These are phyloP conservation scores for Lasioglossum oenotherae DNA, from an alignment of 2,888 invertebrate genomes.

Conservation along the genomic window DNA sequence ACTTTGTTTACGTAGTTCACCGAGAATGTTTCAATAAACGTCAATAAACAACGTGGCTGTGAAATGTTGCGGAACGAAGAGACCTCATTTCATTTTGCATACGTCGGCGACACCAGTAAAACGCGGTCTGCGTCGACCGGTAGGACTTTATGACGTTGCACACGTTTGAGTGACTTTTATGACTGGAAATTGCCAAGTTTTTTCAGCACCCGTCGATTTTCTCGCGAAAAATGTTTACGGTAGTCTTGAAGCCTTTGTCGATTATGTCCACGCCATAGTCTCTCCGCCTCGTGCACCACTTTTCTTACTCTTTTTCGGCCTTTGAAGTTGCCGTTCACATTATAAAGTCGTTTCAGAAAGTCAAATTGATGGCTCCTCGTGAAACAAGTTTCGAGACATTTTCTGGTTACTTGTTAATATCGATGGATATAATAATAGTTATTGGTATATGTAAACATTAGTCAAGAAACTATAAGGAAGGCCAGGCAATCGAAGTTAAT, in stretches of 20 bases:
- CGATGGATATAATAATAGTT: background rate
- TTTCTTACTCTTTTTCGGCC: background rate
- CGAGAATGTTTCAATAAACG: slow-evolving; percentile 1
- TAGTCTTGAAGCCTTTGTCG: background rate
- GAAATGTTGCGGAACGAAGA: slow-evolving; percentile 3
- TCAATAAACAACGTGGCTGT: background rate
- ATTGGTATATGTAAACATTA: background rate
- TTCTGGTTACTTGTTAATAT: background rate
- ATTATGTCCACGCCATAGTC: background rate
- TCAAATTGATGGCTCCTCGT: background rate
- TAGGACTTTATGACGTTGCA: slow-evolving; percentile 19
- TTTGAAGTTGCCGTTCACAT: background rate
- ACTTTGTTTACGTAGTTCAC: background rate
- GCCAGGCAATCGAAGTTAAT: too few relatives aligned
- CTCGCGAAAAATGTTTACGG: slow-evolving; percentile 19
- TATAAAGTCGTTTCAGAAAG: background rate
- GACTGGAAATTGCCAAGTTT: slow-evolving; percentile 26
- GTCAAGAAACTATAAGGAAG: too few relatives aligned
- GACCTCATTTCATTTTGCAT: slow-evolving; percentile 19
- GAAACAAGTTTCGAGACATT: background rate
- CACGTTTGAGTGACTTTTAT: slow-evolving; percentile 32
- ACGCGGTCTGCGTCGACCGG: slow-evolving; percentile 12
- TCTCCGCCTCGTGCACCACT: background rate
- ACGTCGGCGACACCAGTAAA: background rate
- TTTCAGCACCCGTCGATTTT: slow-evolving; percentile 23